Percentiles rank a stretch among this genome's conserved stretches.
phyloP scores from a whole-genome alignment of 92 coral and sea anemone genomes.

The Palythoa grandis region DNA sequence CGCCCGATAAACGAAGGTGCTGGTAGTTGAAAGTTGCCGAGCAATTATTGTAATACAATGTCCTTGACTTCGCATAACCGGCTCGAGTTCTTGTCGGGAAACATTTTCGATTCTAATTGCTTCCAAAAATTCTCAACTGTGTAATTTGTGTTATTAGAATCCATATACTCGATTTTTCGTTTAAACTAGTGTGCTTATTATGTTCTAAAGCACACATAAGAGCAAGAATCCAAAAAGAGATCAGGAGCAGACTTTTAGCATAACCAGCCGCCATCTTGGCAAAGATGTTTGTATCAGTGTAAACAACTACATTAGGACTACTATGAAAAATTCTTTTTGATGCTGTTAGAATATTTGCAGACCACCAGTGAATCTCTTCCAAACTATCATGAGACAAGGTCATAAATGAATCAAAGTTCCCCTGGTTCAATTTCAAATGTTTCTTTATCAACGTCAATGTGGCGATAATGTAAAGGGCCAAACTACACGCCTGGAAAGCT shows the following conservation, averaged over 20 bases:
- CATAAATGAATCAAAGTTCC: too few relatives aligned
- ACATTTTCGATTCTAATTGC: slow-evolving; percentile 26
- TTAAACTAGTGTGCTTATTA: slow-evolving; percentile 40
- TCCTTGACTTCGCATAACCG: slow-evolving; percentile 48
- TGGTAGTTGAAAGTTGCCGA: slow-evolving; percentile 45
- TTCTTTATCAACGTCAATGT: too few relatives aligned
- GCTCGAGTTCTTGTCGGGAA: slow-evolving; percentile 27
- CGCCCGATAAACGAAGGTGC: slow-evolving; percentile 49
- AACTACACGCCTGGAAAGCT: too few relatives aligned
- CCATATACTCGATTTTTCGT: slow-evolving; percentile 34
- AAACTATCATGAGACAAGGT: too few relatives aligned
- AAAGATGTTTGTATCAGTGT: too few relatives aligned
- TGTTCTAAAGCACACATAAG: slow-evolving; percentile 49
- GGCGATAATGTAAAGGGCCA: too few relatives aligned
- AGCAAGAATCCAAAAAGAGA: slow-evolving; percentile 35
- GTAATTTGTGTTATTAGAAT: slow-evolving; percentile 30
- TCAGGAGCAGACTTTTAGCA: slow-evolving; percentile 22
- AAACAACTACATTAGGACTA: too few relatives aligned
- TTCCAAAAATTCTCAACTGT: slow-evolving; percentile 23
- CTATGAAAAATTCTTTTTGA: too few relatives aligned
- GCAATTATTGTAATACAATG: slow-evolving; percentile 43
- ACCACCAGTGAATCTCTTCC: too few relatives aligned
- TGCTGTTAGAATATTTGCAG: too few relatives aligned
- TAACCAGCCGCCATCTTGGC: not conserved
- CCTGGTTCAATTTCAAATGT: too few relatives aligned